A percentile compares a stretch with the other conserved stretches of the same genome.
phyloP scores from a whole-genome alignment of 2,888 invertebrate genomes.

The Clivina fossor region DNA sequence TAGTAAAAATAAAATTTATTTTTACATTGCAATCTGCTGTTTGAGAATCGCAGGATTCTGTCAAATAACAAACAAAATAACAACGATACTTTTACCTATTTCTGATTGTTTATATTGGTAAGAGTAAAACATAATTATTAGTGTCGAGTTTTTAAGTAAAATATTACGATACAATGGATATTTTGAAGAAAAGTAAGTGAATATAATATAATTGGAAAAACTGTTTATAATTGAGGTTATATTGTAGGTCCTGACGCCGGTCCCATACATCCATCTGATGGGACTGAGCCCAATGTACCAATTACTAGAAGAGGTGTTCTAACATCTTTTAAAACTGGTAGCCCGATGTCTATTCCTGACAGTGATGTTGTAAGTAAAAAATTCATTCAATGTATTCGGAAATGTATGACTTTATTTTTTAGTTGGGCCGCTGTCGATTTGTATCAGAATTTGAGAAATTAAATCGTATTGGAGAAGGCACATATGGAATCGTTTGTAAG shows the following conservation, averaged over 20 bases:
- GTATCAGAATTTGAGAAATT: conserved; percentile 97
- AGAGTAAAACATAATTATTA: too few species aligned
- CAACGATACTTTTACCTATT: too few species aligned
- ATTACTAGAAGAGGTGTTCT: conserved; percentile 78
- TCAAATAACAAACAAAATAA: too few species aligned
- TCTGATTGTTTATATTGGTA: too few species aligned
- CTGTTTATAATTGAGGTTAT: not conserved
- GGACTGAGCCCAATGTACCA: conserved; percentile 75
- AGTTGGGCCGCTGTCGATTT: conserved; percentile 87
- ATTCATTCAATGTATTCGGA: conserved; percentile 10
- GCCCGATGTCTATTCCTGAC: conserved; percentile 84
- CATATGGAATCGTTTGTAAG: conserved; percentile 97
- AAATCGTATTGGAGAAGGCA: conserved; percentile 96
- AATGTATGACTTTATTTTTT: conserved; percentile 35
- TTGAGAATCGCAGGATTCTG: too few species aligned
- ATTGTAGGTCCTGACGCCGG: conserved; percentile 28
- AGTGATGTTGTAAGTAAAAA: conserved; percentile 71
- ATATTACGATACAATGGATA: too few species aligned
- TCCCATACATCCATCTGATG: conserved; percentile 40
- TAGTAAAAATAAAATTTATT: too few species aligned
- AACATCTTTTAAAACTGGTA: conserved; percentile 79
- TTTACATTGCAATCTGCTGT: too few species aligned
- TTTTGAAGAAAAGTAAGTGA: too few species aligned
- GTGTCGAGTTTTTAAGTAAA: too few species aligned
- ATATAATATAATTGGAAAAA: too few species aligned